These are phyloP conservation scores for Acrobasis suavella DNA, from an alignment of 2,888 invertebrate species.

Conservation along the genomic window DNA sequence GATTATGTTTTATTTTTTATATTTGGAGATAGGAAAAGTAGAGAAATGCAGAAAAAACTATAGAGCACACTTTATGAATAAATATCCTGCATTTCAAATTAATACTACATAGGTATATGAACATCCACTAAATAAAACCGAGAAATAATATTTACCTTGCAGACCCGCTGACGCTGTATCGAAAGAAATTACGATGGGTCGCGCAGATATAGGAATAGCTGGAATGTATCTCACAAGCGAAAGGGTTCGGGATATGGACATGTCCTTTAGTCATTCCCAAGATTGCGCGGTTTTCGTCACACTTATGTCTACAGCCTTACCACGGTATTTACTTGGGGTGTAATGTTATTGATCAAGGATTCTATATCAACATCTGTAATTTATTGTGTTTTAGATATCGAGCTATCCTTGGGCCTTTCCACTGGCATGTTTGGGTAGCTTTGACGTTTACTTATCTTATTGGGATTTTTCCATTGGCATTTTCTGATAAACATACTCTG, in stretches of 20 bases:
- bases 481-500: conserved; percentile 87
- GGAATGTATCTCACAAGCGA: conserved; percentile 87
- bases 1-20: too few relatives aligned
- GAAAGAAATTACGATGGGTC: conserved; percentile 74
- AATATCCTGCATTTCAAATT: too few relatives aligned
- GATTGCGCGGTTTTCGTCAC: conserved; percentile 91
- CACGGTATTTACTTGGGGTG: conserved; percentile 71
- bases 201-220: conserved; percentile 86
- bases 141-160: conserved; percentile 12
- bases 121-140: too few relatives aligned
- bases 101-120: too few relatives aligned
- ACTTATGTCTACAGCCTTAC: conserved; percentile 89
- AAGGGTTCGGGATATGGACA: conserved; percentile 77
- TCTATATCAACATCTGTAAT: not conserved
- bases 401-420: conserved; percentile 92
- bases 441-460: conserved; percentile 87
- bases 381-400: conserved; percentile 83
- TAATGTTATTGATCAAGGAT: not conserved
- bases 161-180: conserved; percentile 83
- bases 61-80: too few relatives aligned
- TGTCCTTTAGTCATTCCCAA: conserved; percentile 85
- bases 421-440: conserved; percentile 91
- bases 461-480: conserved; percentile 88
- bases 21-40: too few relatives aligned
- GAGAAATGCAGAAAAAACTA: too few relatives aligned